Evolutionary conservation across 1,140 invertebrate species (phyloP), one percentile per base, ranked within the genome.

Genomic region (Potamilus streckersoni): DNA sequence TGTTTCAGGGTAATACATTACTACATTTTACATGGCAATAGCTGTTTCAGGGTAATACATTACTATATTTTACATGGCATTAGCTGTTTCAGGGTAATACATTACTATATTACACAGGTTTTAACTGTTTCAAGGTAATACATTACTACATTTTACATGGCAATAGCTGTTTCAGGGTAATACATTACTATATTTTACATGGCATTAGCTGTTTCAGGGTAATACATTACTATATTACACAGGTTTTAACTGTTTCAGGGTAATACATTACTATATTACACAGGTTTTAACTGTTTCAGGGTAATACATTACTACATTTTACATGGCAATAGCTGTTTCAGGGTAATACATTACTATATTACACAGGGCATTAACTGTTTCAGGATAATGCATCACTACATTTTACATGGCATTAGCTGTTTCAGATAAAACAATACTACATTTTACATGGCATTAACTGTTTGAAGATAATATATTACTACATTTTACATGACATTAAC

Each of bases 101-200:
- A 31, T 31, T 31, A 31, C 27, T 31, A 31, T 2, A 31, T 31
- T 31, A 2, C 3, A 31, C 27, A 31, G 27, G 27, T 2, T 2
- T 31, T 31, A 31, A 31, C 27, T 31, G 27, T 31, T 31, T 31
- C 27, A 31, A 0, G 27, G 27, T 31, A 31, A 31, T 31, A 31
- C 27, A 31, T 31, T 31, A 31, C 27, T 31, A 31, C 27, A 31
- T 31, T 31, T 2, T 31, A 31, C 27, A 31, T 31, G 27, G n/a
- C 58, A 62, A 68, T 27, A 73, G 78, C 63, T 63, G 56, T 82
- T 83, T 20, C 82, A 89, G 87, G 88, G 89, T 71, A 84, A 27
- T 27, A 27, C 27, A 27, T 2, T 38, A 38, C 19, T 56, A 27
- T 57, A 31, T 69, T 60, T 27, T 38, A 73, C 49, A 16, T 60